Conservation (phyloP, 2,888 invertebrate species). For the Oscheius onirici region DNA sequence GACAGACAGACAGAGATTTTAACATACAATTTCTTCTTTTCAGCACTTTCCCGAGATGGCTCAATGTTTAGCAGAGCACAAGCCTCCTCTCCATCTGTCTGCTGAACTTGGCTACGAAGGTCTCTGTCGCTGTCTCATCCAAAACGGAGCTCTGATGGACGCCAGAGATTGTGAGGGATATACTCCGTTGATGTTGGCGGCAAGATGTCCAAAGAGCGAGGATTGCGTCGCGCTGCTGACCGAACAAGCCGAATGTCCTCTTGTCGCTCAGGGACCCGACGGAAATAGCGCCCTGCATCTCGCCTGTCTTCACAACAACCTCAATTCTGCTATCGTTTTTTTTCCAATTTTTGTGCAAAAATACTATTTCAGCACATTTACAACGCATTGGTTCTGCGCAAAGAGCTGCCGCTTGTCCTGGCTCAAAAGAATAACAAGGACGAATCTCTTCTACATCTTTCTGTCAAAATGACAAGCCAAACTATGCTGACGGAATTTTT, state of each 20-base stretch:
- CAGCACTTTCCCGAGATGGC: constrained; percentile 2
- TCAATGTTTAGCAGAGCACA: constrained; percentile 72
- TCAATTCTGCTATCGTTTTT: neutral
- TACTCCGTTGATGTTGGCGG: constrained; percentile 38
- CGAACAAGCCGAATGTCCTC: neutral
- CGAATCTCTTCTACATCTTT: constrained; percentile 9
- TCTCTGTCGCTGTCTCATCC: constrained; percentile 80
- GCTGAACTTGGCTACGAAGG: constrained; percentile 95
- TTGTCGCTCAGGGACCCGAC: constrained; percentile 18
- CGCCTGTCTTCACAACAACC: constrained; percentile 31
- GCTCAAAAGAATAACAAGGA: neutral
- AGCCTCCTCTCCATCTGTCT: constrained; percentile 95
- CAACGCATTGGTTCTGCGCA: neutral
- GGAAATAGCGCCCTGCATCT: constrained; percentile 36
- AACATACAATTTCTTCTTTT: neutral
- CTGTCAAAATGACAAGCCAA: neutral
- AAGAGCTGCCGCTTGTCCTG: neutral
- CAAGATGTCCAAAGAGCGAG: neutral
- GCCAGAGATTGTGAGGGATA: constrained; percentile 12
- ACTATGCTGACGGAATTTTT: neutral
- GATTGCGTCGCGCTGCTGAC: constrained; percentile 9
- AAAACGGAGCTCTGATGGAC: constrained; percentile 29
- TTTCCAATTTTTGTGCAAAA: neutral
- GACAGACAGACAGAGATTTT: no score
- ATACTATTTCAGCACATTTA: neutral